These are phyloP conservation scores for Orthonychiurus folsomi DNA, from an alignment of 2,888 invertebrate genomes.

Conservation along the genomic window DNA sequence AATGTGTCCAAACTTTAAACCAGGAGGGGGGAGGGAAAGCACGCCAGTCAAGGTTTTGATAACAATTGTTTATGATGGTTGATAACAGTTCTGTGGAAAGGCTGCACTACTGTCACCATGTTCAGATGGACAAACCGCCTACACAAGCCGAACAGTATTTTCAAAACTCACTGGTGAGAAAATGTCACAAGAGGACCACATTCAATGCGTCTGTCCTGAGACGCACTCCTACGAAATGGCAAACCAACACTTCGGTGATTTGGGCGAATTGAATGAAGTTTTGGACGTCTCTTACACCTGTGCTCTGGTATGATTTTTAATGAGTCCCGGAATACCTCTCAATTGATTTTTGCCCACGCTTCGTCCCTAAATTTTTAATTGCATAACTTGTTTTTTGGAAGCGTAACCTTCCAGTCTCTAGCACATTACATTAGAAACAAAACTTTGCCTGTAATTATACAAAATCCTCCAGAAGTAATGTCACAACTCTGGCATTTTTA, in stretches of 20 bases:
- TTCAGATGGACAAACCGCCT: conserved; percentile 29
- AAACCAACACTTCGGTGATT: conserved; percentile 37
- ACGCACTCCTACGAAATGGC: conserved; percentile 35
- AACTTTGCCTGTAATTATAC: no score
- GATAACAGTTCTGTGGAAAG: conserved; percentile 36
- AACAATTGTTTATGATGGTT: no score
- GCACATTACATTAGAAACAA: no score
- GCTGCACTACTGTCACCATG: conserved; percentile 31
- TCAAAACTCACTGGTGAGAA: conserved; percentile 37
- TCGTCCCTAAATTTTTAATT: no score
- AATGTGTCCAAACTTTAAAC: no score
- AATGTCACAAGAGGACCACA: conserved; percentile 30
- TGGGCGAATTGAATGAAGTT: conserved; percentile 33
- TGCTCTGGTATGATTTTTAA: conserved; percentile 36
- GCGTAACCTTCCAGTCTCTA: no score
- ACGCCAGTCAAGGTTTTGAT: no score
- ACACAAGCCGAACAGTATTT: conserved; percentile 37
- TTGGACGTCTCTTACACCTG: conserved; percentile 39
- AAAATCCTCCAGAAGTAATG: no score
- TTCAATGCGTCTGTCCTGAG: conserved; percentile 40
- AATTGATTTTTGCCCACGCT: no score
- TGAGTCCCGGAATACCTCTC: no score
- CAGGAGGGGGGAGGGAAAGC: no score
- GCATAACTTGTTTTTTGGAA: not conserved
- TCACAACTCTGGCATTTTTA: no score